Conservation (phyloP, 2,888 invertebrate genomes). For the Ennomos fuscantarius region DNA sequence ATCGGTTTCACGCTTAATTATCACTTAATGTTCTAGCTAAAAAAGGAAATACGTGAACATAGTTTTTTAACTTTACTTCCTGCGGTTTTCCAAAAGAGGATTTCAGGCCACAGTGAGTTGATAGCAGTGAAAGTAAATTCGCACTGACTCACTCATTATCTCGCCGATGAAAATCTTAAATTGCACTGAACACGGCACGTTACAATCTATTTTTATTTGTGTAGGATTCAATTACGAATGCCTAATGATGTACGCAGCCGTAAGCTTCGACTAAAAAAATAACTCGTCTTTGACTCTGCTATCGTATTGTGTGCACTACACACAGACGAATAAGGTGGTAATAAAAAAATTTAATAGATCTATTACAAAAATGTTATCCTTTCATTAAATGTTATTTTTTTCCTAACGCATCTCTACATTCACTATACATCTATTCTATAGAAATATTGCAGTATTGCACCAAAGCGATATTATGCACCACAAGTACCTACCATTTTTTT, state of each 20-base stretch:
- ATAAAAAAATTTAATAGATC: no score
- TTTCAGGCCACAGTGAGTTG: conserved; percentile 71
- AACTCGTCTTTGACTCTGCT: conserved; percentile 48
- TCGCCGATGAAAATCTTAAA: conserved; percentile 78
- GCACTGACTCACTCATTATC: conserved; percentile 72
- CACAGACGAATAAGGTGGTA: conserved; percentile 3
- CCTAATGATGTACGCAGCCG: conserved; percentile 61
- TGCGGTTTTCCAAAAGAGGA: conserved; percentile 74
- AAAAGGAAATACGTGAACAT: conserved; percentile 53
- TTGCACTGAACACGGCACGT: conserved; percentile 70
- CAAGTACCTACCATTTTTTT: no score
- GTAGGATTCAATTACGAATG: conserved; percentile 75
- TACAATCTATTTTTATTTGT: conserved; percentile 73
- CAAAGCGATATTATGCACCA: no score
- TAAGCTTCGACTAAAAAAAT: conserved; percentile 59
- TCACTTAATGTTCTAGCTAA: conserved; percentile 48
- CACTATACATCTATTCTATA: no score
- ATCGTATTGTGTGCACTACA: conserved; percentile 44
- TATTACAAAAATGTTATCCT: no score
- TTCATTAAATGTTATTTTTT: no score
- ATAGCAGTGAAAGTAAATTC: conserved; percentile 79
- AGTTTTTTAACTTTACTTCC: conserved; percentile 66
- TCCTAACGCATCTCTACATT: no score
- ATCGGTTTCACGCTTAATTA: conserved; percentile 48
- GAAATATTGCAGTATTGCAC: no score